Evolutionary conservation across 2,113 vertebrate genomes (phyloP).

Genomic region (Lethenteron reissneri): DNA sequence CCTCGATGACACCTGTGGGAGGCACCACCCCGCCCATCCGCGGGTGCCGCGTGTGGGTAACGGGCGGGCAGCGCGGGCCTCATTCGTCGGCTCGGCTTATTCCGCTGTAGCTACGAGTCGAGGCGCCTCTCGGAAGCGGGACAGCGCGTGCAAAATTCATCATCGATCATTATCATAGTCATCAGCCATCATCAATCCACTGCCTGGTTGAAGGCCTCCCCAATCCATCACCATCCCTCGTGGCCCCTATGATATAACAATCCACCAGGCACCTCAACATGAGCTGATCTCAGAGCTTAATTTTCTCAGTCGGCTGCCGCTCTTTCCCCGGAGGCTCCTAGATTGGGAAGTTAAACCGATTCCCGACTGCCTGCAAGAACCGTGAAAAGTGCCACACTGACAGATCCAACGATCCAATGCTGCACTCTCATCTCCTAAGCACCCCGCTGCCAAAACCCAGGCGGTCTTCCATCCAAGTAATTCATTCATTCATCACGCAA

Average conservation of each 20-base stretch:
- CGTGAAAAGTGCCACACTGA: too few species aligned
- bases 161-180: neutral
- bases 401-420: too few species aligned
- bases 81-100: neutral
- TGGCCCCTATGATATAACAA: neutral
- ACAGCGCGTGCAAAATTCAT: neutral
- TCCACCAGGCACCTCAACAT: neutral
- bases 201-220: neutral
- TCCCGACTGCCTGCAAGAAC: too few species aligned
- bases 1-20: constrained; percentile 79
- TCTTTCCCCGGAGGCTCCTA: neutral
- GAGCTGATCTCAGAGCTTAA: neutral
- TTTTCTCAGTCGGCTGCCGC: neutral
- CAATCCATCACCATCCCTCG: neutral
- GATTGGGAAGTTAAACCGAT: too few species aligned
- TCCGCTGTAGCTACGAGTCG: neutral
- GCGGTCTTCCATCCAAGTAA: too few species aligned
- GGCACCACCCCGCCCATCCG: neutral
- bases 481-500: too few species aligned
- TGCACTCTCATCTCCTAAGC: too few species aligned
- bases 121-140: neutral
- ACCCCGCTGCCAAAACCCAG: too few species aligned
- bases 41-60: neutral
- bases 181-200: neutral
- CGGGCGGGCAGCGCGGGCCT: neutral